These are phyloP conservation scores for Bombus picipes DNA, from an alignment of 1,140 invertebrate genomes.

Conservation along the genomic window DNA sequence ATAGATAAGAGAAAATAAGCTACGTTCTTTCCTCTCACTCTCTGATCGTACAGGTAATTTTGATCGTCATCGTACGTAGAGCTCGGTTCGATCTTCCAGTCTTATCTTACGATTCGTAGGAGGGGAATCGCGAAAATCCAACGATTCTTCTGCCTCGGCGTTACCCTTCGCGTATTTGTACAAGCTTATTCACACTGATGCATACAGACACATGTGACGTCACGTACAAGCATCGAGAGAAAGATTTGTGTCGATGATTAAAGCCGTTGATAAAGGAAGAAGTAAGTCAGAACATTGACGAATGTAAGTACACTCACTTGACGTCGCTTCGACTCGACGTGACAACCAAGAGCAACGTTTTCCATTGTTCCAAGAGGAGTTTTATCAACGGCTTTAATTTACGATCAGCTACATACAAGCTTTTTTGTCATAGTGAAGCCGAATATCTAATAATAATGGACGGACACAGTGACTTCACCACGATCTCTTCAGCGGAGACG, in stretches of 20 bases:
- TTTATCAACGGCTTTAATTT: conserved; percentile 46
- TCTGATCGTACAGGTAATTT: neutral
- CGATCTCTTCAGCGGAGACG: conserved; percentile 15
- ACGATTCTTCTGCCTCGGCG: conserved; percentile 24
- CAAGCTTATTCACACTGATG: conserved; percentile 67
- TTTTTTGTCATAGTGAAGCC: conserved; percentile 42
- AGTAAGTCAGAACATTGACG: neutral
- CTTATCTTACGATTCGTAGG: neutral
- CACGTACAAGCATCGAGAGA: conserved; percentile 55
- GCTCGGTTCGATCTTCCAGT: neutral
- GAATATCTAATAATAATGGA: conserved; percentile 38
- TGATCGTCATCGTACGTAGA: neutral
- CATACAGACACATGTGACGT: conserved; percentile 62
- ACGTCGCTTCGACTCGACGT: neutral
- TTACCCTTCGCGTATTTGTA: conserved; percentile 56
- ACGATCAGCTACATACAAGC: neutral
- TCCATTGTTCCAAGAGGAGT: neutral
- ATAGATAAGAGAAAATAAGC: neutral
- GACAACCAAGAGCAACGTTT: neutral
- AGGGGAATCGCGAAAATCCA: neutral
- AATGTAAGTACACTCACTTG: neutral
- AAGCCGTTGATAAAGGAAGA: conserved; percentile 50
- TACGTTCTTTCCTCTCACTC: neutral
- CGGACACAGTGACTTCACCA: conserved; percentile 42
- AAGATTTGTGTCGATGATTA: conserved; percentile 36